Evolutionary conservation across 2,888 invertebrate species (phyloP), one percentile per base, ranked within the genome.

Genomic region (Amblyteles armatorius): DNA sequence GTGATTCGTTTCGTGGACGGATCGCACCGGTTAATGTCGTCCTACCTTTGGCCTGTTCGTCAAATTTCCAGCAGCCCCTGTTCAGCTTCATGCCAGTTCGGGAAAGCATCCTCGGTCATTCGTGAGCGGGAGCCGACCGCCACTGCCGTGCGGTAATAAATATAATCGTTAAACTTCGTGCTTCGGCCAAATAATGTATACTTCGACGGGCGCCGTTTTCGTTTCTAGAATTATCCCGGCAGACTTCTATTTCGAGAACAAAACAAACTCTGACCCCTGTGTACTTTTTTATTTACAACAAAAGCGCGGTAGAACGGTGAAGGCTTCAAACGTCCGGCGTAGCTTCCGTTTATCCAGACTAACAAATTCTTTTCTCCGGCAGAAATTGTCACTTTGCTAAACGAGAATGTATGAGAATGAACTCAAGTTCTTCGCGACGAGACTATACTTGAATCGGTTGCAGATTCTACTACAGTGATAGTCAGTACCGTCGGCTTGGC

Each of bases 1-100:
- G n/a, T 2, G 11, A 19, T 33, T 63, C 48, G 60, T 3, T 11
- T 40, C 40, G 11, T 11, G 40, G 40, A 11, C 2, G 9, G 44
- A 7, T 52, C 19, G 26, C 5, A 82, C 83, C 71, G 69, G 65
- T 73, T 52, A 78, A 69, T n/a, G 5, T 65, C 79, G 13, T 50
- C 74, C 87, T 88, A 94, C 94, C 93, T 90, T 91, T 92, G 6
- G 91, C 92, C n/a, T 93, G 91, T 6, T 91, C 91, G 81, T 93
- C 92, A 69, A 94, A 91, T 87, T 93, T 93, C 93, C 93, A 94
- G 86, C 92, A 91, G 40, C 90, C 93, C 65, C 90, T 90, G 82
- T 81, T 92, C 92, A 93, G 93, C 88, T 90, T 92, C 69, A 83
- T 85, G 57, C 79, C 80, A 52, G 69, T 67, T 68, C 78, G 85